phyloP scores from a whole-genome alignment of 2,113 vertebrate species.

The Bombycilla garrulus region DNA sequence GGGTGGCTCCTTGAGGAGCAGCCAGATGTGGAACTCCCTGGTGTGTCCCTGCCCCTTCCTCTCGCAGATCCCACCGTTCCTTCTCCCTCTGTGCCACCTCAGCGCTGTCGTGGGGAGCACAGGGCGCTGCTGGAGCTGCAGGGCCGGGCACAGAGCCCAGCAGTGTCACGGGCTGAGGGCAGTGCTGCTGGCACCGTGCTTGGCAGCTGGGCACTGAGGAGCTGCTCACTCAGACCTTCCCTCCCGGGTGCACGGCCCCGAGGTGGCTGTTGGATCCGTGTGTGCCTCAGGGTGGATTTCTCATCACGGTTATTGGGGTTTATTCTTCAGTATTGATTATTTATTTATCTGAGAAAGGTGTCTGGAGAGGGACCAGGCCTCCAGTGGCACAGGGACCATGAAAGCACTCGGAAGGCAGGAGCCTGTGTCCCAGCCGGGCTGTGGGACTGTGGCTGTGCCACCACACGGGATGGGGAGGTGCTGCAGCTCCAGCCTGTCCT shows the following conservation, averaged over 20 bases:
- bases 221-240: neutral
- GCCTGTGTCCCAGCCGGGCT: rapidly evolving
- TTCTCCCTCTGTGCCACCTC: neutral
- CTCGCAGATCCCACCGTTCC: rapidly evolving
- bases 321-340: neutral
- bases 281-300: neutral
- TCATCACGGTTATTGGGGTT: rapidly evolving
- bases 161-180: neutral
- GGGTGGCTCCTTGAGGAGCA: neutral
- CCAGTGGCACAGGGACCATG: neutral
- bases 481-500: neutral
- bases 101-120: rapidly evolving
- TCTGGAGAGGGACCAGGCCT: neutral
- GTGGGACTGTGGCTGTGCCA: neutral
- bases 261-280: rapidly evolving
- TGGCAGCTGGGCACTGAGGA: neutral
- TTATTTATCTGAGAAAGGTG: neutral
- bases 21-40: neutral
- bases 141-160: neutral
- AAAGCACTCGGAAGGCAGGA: rapidly evolving
- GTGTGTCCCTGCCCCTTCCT: no score
- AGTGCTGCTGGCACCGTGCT: rapidly evolving
- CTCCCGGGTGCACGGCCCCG: rapidly evolving
- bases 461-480: neutral
- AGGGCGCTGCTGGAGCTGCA: neutral